phyloP scores from a whole-genome alignment of 2,888 invertebrate species.

The Plebejus anna region DNA sequence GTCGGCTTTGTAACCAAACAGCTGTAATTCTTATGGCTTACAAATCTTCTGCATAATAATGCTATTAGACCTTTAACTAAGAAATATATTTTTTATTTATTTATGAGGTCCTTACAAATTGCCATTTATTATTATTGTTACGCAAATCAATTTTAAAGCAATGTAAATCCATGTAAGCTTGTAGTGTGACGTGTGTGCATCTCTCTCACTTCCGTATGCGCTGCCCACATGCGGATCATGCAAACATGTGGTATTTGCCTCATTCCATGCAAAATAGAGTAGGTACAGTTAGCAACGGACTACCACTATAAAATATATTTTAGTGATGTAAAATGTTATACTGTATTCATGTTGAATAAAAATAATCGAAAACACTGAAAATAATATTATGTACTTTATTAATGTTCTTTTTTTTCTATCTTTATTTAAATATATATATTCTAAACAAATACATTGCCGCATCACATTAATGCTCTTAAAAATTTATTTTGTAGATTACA shows the following conservation, averaged over 20 bases:
- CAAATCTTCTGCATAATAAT: not conserved
- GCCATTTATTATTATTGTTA: no score
- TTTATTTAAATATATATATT: no score
- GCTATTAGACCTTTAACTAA: no score
- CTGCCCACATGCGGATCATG: not conserved
- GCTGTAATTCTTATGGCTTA: not conserved
- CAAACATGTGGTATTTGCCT: conserved; percentile 11
- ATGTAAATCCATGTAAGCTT: not conserved
- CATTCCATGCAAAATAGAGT: not conserved
- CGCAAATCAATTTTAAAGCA: no score
- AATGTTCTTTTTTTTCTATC: no score
- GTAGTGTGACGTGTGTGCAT: not conserved
- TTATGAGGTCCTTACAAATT: no score
- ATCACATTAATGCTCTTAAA: no score
- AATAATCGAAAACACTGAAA: no score
- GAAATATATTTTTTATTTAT: no score
- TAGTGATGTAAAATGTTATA: not conserved
- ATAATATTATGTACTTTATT: no score
- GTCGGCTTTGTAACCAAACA: not conserved
- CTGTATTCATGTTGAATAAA: not conserved
- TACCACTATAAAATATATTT: not conserved
- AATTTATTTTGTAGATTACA: not conserved
- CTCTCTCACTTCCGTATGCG: not conserved
- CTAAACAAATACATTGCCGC: no score
- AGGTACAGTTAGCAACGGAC: not conserved